These are phyloP conservation scores for Tichodroma muraria DNA, from an alignment of 2,113 vertebrate genomes.

Conservation along the genomic window DNA sequence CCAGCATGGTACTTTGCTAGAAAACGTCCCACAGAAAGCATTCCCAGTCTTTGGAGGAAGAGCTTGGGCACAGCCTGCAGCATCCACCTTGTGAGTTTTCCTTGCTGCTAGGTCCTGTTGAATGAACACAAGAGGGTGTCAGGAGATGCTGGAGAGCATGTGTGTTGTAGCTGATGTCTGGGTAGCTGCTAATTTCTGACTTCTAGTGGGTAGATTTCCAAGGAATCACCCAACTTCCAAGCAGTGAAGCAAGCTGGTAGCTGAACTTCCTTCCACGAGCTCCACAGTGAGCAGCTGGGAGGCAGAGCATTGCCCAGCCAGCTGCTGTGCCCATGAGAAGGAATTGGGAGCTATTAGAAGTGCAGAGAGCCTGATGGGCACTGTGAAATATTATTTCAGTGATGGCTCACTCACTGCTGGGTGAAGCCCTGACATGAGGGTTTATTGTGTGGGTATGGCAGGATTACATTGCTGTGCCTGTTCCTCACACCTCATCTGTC, in stretches of 20 bases:
- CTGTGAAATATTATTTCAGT: neutral
- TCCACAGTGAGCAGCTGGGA: neutral
- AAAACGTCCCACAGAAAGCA: fast-evolving
- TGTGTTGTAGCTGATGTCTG: neutral
- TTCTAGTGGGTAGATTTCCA: neutral
- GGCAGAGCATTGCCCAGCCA: neutral
- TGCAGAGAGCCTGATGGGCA: neutral
- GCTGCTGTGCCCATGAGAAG: neutral
- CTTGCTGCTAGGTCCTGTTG: neutral
- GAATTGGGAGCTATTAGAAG: neutral
- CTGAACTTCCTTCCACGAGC: neutral
- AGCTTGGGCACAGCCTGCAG: neutral
- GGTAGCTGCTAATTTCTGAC: neutral
- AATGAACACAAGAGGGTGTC: neutral
- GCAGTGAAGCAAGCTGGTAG: neutral
- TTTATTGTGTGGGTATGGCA: neutral
- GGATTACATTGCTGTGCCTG: neutral
- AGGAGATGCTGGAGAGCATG: neutral
- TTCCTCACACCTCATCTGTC: neutral
- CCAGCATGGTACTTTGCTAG: neutral
- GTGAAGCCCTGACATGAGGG: neutral
- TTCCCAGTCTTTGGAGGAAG: neutral
- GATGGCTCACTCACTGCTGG: neutral
- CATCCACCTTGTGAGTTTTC: neutral
- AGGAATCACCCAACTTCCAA: neutral